These are phyloP conservation scores for Drosophila kikkawai DNA, from an alignment of 1,140 invertebrate species.

Conservation along the genomic window DNA sequence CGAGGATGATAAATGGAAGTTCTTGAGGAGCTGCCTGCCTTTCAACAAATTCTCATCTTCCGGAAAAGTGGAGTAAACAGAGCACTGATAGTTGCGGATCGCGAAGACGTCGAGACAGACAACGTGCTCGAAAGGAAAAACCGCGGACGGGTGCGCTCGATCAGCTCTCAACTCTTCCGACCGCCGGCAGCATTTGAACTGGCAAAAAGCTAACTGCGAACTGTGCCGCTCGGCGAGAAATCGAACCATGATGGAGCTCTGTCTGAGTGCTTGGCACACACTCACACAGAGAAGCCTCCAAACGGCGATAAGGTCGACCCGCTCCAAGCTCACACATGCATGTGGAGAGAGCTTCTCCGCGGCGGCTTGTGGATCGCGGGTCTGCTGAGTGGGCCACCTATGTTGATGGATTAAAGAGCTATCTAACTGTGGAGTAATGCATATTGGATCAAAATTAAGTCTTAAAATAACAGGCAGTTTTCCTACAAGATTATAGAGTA, in stretches of 20 bases:
- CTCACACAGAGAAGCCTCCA: constrained; percentile 16
- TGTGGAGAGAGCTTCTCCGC: constrained; percentile 27
- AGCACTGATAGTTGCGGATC: constrained; percentile 23
- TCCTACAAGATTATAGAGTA: neutral
- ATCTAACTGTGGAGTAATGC: neutral
- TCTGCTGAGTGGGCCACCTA: constrained; percentile 13
- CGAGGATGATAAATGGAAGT: constrained; percentile 1
- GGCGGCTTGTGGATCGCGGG: constrained; percentile 20
- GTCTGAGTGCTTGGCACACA: constrained; percentile 43
- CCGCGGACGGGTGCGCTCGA: constrained; percentile 24
- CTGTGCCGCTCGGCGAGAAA: constrained; percentile 51
- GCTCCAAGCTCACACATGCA: constrained; percentile 29
- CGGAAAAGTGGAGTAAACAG: constrained; percentile 2
- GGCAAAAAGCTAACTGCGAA: constrained; percentile 74
- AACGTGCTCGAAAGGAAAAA: constrained; percentile 31
- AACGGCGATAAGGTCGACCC: constrained; percentile 52
- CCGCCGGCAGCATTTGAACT: constrained; percentile 71
- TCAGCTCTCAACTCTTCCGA: constrained; percentile 60
- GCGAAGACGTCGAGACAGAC: constrained; percentile 2
- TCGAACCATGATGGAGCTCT: constrained; percentile 44
- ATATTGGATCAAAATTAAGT: neutral
- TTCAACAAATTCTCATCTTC: constrained; percentile 40
- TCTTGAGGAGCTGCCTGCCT: neutral
- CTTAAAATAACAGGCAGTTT: neutral
- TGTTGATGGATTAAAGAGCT: constrained; percentile 1